Evolutionary conservation across 2,888 invertebrate species (phyloP), one percentile per base, ranked within the genome.

Genomic region (Plagodis pulveraria): DNA sequence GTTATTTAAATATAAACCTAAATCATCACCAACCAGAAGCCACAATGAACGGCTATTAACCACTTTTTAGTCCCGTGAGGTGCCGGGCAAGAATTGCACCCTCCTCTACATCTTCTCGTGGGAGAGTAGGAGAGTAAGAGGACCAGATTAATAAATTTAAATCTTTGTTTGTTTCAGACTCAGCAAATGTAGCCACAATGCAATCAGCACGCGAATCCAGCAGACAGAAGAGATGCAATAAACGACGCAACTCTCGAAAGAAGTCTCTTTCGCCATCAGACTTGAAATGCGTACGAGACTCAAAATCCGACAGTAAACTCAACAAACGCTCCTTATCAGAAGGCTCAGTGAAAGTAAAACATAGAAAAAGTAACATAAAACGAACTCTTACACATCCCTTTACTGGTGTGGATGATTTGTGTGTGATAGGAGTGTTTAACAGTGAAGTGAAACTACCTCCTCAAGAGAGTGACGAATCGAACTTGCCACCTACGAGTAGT

Each of bases 381-480:
- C 84, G 93, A 81, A 92, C 92, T 76, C 83, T 91, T 72, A 92
- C 93, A 59, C 92, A 93, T 67, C 93, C 93, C 40, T 85, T 93
- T 50, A 86, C 91, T 43, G 81, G 85, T 67, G 89, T 89, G 60
- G 87, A 85, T 54, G 86, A 87, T 81, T 83, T 89, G 67, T 82
- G 80, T 54, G 78, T 84, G 77, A 77, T 83, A 58, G 85, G 82
- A 57, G 85, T 79, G 42, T 61, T 61, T n/a, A 60, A 60, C 70
- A 79, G 74, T 72, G 78, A 81, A 70, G 82, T 83, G 70, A 89
- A 87, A 76, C 72, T 73, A 55, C 84, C 85, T 34, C 79, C 83
- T 5, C 46, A 33, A 5, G 92, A 91, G 63, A 92, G 92, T 82
- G 91, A 91, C 67, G 93, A 92, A 69, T 91, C 91, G 2, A 89